Percentiles rank a stretch among this genome's conserved stretches.
Evolutionary conservation across 2,113 vertebrate species (phyloP).

Genomic region (Rattus norvegicus): GRCr8 NC_086020.1:169671001-169671500

Average conservation of each 20-base stretch:
- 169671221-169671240: background rate
- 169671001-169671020: slow-evolving; percentile 60
- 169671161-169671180: slow-evolving; percentile 5
- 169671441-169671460: background rate
- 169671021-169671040: slow-evolving; percentile 76
- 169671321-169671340: background rate
- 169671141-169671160: background rate
- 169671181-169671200: slow-evolving; percentile 12
- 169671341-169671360: background rate
- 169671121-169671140: slow-evolving; percentile 56
- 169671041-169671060: slow-evolving; percentile 82
- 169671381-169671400: background rate
- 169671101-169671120: slow-evolving; percentile 49
- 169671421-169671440: slow-evolving; percentile 22
- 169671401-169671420: background rate
- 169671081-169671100: slow-evolving; percentile 75
- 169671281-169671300: background rate
- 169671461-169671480: background rate
- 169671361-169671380: background rate
- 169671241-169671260: background rate
- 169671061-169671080: slow-evolving; percentile 65
- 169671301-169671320: background rate
- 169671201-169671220: background rate
- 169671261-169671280: background rate
- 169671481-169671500: background rate